A percentile compares a stretch with the other conserved stretches of the same genome.
phyloP scores from a whole-genome alignment of 30 jellyfish, hydroid and myxozoan genomes.

The Chrysaora quinquecirrha region DNA sequence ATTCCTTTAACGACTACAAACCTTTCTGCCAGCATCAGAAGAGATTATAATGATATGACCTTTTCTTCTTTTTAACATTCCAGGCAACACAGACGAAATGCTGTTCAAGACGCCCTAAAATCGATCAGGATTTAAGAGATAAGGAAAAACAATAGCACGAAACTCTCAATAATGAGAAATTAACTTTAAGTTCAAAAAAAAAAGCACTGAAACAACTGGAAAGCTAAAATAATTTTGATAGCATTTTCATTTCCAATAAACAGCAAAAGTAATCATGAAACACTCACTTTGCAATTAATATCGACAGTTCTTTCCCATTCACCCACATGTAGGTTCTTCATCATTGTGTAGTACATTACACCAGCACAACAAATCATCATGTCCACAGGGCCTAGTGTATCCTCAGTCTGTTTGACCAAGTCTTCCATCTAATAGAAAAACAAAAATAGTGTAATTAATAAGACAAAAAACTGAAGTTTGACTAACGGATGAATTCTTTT shows the following conservation, averaged over 20 bases:
- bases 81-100: constrained; percentile 76
- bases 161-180: too few relatives aligned
- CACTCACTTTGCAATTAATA: constrained; percentile 86
- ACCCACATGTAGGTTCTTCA: constrained; percentile 78
- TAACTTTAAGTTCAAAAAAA: too few relatives aligned
- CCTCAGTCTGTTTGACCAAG: constrained; percentile 69
- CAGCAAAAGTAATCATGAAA: neutral
- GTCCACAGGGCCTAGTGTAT: constrained; percentile 76
- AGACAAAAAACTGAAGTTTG: too few relatives aligned
- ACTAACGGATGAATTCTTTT: too few relatives aligned
- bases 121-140: too few relatives aligned
- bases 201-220: too few relatives aligned
- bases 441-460: too few relatives aligned
- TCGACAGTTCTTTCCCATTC: constrained; percentile 92
- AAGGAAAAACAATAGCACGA: neutral
- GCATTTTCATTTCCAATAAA: neutral
- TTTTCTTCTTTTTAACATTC: constrained; percentile 68
- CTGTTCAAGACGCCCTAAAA: constrained; percentile 81
- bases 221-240: neutral
- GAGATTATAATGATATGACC: constrained; percentile 80
- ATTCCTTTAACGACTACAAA: too few relatives aligned
- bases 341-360: constrained; percentile 92
- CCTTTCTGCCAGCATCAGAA: constrained; percentile 94
- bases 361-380: constrained; percentile 84
- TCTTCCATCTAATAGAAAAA: constrained; percentile 32